These are phyloP conservation scores for Dromaius novaehollandiae DNA, from an alignment of 2,113 vertebrate species.

Conservation along the genomic window DNA sequence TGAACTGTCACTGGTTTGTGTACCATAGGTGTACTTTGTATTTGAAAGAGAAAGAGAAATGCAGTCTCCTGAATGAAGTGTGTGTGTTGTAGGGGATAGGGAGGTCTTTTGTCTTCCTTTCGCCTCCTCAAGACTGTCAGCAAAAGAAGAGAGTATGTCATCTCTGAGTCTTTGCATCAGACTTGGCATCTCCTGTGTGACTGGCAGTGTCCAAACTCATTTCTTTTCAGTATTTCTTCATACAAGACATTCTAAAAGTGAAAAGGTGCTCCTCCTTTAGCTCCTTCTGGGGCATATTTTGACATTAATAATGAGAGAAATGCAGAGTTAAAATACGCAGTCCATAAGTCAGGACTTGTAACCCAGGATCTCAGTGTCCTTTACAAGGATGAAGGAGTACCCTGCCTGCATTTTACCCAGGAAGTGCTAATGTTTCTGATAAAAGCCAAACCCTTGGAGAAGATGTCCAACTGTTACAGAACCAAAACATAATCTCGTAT, in stretches of 20 bases:
- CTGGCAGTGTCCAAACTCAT: not conserved
- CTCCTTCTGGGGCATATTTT: not conserved
- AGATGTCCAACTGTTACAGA: not conserved
- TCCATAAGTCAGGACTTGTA: not conserved
- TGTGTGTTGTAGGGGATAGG: too few relatives aligned
- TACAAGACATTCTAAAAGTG: not conserved
- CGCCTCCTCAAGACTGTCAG: not conserved
- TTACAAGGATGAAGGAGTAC: not conserved
- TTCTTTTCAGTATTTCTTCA: not conserved
- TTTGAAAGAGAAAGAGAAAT: not conserved
- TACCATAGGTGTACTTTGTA: not conserved
- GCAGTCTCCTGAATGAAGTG: not conserved
- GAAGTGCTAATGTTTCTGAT: not conserved
- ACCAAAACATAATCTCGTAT: not conserved
- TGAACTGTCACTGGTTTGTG: not conserved
- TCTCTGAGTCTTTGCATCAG: not conserved
- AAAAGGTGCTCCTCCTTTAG: not conserved
- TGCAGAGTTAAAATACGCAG: not conserved
- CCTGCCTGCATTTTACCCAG: not conserved
- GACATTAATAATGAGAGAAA: not conserved
- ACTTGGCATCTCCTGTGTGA: not conserved
- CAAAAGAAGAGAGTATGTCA: not conserved
- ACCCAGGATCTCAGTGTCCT: not conserved
- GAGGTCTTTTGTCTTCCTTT: not conserved
- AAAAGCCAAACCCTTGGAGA: not conserved